phyloP scores from a whole-genome alignment of 2,888 invertebrate genomes.

The Listrodromus nycthemerus region DNA sequence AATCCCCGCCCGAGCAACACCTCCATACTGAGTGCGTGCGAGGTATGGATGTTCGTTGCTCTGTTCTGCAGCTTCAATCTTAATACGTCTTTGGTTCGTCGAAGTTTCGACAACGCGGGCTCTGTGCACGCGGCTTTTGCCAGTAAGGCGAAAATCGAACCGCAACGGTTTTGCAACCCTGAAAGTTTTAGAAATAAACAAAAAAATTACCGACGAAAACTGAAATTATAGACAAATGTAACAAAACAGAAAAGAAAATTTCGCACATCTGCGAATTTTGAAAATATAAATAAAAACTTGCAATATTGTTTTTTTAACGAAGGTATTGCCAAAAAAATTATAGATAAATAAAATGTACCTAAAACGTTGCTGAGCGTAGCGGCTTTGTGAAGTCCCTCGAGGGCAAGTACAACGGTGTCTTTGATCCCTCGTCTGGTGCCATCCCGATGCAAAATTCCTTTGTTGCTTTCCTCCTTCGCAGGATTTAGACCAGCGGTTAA shows the following conservation, averaged over 20 bases:
- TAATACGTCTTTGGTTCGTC: constrained; percentile 83
- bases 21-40: constrained; percentile 96
- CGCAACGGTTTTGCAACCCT: constrained; percentile 95
- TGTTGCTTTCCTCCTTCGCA: constrained; percentile 81
- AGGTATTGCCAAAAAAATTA: background rate
- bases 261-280: constrained; percentile 88
- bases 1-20: constrained; percentile 94
- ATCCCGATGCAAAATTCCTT: constrained; percentile 80
- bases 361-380: constrained; percentile 95
- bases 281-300: background rate
- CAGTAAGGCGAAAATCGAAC: constrained; percentile 93
- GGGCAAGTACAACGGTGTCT: constrained; percentile 93
- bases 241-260: too few species aligned
- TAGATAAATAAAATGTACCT: constrained; percentile 83
- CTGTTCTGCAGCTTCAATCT: constrained; percentile 85
- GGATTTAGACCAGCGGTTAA: constrained; percentile 88
- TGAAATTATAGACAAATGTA: too few species aligned
- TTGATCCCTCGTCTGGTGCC: constrained; percentile 86
- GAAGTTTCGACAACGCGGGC: constrained; percentile 81
- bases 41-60: constrained; percentile 92
- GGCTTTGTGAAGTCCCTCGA: constrained; percentile 96
- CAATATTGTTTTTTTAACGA: too few species aligned
- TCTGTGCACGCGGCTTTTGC: constrained; percentile 96
- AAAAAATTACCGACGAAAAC: background rate
- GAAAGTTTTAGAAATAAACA: constrained; percentile 8